phyloP scores from a whole-genome alignment of 2,888 invertebrate species.

The Drosophila cracens region DNA sequence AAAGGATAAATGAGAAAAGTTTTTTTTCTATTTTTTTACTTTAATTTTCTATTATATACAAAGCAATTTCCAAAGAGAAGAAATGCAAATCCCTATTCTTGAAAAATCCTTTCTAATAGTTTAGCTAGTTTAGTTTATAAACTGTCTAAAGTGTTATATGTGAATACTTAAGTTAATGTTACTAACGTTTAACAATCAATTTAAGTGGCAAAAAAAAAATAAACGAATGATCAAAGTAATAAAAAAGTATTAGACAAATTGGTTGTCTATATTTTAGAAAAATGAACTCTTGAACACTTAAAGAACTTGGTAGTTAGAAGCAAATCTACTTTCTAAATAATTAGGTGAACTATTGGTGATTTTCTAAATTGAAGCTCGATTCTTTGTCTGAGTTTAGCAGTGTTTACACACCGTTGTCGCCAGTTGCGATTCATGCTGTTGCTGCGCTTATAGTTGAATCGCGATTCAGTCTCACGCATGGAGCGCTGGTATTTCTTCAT shows the following conservation, averaged over 20 bases:
- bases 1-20: not conserved
- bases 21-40: too few relatives aligned
- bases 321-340: not conserved
- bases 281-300: not conserved
- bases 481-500: constrained; percentile 95
- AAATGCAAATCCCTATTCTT: not conserved
- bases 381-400: not conserved
- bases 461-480: constrained; percentile 91
- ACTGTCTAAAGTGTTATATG: not conserved
- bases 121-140: not conserved
- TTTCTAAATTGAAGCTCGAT: not conserved
- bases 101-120: not conserved
- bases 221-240: not conserved
- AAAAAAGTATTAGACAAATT: not conserved
- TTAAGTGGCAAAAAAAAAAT: not conserved
- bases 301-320: not conserved
- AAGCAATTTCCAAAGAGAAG: not conserved
- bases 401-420: constrained; percentile 89
- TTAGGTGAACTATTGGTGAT: not conserved
- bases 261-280: not conserved
- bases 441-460: constrained; percentile 90
- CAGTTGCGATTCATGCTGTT: constrained; percentile 92
- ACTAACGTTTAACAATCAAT: not conserved
- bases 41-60: not conserved
- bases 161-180: not conserved